A percentile compares a stretch with the other conserved stretches of the same genome.
These are phyloP conservation scores for Callopanchax toddi DNA, from an alignment of 2,113 vertebrate species.

Conservation along the genomic window DNA sequence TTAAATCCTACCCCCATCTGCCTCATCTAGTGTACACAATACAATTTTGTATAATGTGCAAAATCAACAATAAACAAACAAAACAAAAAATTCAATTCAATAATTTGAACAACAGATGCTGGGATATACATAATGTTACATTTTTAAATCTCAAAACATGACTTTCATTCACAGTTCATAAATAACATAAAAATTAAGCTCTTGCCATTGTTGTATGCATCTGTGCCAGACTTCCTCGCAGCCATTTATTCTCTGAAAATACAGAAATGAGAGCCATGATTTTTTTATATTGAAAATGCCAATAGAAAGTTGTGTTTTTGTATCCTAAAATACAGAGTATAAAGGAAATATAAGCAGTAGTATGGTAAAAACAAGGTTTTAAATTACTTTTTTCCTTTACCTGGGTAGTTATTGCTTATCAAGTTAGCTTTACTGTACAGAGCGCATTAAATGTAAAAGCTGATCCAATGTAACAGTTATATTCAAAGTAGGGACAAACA, in stretches of 20 bases:
- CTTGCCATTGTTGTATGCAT: constrained; percentile 91
- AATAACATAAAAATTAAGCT: constrained; percentile 11
- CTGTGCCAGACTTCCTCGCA: constrained; percentile 94
- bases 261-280: too few relatives aligned
- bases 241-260: constrained; percentile 94
- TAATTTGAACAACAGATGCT: not conserved
- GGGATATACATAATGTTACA: not conserved
- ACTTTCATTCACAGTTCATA: not conserved
- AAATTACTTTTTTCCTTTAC: not conserved
- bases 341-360: not conserved
- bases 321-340: too few relatives aligned
- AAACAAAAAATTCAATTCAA: too few relatives aligned
- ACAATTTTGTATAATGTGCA: too few relatives aligned
- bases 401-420: not conserved
- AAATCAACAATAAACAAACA: too few relatives aligned
- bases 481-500: not conserved
- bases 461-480: not conserved
- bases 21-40: too few relatives aligned
- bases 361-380: not conserved
- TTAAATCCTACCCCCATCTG: too few relatives aligned
- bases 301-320: too few relatives aligned
- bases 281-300: too few relatives aligned
- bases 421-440: not conserved
- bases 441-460: not conserved
- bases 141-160: not conserved